Evolutionary conservation across 2,888 invertebrate species (phyloP).

Genomic region (Tachina grossa): DNA sequence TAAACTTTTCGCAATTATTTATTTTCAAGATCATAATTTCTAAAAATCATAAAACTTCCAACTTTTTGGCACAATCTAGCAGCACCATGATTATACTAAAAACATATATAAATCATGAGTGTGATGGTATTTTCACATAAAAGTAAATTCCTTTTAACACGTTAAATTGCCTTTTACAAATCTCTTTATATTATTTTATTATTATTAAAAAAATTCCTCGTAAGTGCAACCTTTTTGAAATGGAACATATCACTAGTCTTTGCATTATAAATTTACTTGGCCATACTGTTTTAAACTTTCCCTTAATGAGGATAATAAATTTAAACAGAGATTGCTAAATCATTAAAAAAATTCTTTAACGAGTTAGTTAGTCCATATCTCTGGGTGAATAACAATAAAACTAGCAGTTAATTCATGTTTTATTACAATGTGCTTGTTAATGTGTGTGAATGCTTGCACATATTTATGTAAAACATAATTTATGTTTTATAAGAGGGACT

Average conservation of each 20-base stretch:
- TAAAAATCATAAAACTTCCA: no score
- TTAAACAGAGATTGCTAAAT: constrained; percentile 22
- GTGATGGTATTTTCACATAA: no score
- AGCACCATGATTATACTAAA: no score
- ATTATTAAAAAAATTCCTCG: no score
- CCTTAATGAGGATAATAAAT: constrained; percentile 36
- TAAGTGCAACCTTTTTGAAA: neutral
- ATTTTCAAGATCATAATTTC: no score
- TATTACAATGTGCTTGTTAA: constrained; percentile 37
- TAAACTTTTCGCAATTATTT: no score
- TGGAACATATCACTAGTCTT: no score
- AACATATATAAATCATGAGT: no score
- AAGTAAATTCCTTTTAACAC: neutral
- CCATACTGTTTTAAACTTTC: neutral
- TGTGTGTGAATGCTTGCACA: neutral
- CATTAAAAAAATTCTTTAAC: constrained; percentile 38
- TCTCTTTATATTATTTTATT: neutral
- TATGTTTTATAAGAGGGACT: constrained; percentile 60
- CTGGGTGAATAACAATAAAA: constrained; percentile 45
- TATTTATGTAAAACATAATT: constrained; percentile 51
- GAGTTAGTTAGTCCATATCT: constrained; percentile 5
- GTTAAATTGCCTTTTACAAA: neutral
- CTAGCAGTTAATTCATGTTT: constrained; percentile 42
- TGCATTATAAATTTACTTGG: neutral
- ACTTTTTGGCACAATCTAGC: no score